A percentile compares a stretch with the other conserved stretches of the same genome.
Conservation (phyloP, 2,888 invertebrate species). For the Rhingia rostrata region DNA sequence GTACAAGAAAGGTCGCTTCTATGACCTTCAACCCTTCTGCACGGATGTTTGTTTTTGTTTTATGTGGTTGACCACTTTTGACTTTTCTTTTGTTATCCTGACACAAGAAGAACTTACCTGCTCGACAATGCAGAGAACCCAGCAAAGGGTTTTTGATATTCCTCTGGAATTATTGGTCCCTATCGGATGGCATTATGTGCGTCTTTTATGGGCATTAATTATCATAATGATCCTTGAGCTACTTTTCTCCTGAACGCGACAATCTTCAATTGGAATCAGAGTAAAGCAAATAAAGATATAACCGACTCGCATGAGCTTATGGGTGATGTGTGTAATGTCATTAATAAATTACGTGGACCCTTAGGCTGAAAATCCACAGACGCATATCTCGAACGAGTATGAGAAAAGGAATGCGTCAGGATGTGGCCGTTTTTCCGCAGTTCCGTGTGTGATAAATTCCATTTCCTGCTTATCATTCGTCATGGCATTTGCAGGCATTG, state of each 20-base stretch:
- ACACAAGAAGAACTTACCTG: constrained; percentile 21
- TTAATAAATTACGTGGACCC: constrained; percentile 68
- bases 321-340: constrained; percentile 65
- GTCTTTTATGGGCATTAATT: constrained; percentile 69
- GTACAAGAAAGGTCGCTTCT: constrained; percentile 45
- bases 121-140: constrained; percentile 10
- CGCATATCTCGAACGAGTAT: neutral
- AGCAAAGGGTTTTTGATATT: constrained; percentile 32
- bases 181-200: constrained; percentile 19
- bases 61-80: constrained; percentile 74
- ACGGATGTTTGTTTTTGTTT: constrained; percentile 72
- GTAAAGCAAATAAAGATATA: constrained; percentile 61
- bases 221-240: constrained; percentile 72
- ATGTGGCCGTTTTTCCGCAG: constrained; percentile 62
- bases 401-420: constrained; percentile 40
- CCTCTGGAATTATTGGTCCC: constrained; percentile 5
- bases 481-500: constrained; percentile 75
- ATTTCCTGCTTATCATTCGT: constrained; percentile 75
- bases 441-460: constrained; percentile 67
- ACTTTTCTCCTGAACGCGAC: constrained; percentile 45
- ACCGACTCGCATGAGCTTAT: constrained; percentile 53
- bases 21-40: constrained; percentile 71
- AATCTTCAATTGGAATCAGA: constrained; percentile 72
- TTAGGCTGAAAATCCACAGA: constrained; percentile 24
- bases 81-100: constrained; percentile 49